Percentiles rank a stretch among this genome's conserved stretches.
These are phyloP conservation scores for Elgaria multicarinata DNA, from an alignment of 2,113 vertebrate genomes.

Conservation along the genomic window DNA sequence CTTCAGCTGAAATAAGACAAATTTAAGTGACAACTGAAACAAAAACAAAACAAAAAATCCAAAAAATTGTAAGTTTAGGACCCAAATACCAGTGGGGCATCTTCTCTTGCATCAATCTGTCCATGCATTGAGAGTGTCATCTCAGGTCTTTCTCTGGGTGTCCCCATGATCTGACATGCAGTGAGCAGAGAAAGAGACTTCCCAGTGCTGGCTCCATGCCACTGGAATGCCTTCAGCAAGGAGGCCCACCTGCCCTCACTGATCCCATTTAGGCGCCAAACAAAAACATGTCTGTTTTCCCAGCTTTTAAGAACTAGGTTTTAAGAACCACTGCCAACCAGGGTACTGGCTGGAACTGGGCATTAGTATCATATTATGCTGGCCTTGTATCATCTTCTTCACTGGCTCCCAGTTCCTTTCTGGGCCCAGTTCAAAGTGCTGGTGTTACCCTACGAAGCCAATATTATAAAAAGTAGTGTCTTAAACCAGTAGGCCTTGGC, in stretches of 20 bases:
- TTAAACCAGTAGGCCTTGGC: too few species aligned
- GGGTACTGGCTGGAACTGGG: too few species aligned
- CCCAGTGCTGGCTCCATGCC: not conserved
- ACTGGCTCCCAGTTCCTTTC: too few species aligned
- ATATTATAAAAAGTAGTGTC: too few species aligned
- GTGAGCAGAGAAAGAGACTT: not conserved
- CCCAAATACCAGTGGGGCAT: not conserved
- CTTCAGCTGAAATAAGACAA: not conserved
- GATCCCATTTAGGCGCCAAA: not conserved
- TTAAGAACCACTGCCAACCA: too few species aligned
- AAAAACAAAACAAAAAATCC: not conserved
- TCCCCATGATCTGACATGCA: not conserved
- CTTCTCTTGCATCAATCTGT: not conserved
- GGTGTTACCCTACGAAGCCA: too few species aligned
- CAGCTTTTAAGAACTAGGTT: not conserved
- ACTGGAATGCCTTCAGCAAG: not conserved
- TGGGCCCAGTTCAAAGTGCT: too few species aligned
- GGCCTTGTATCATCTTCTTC: too few species aligned
- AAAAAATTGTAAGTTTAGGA: not conserved
- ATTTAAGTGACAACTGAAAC: conserved; percentile 10
- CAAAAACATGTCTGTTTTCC: not conserved
- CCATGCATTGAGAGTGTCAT: not conserved
- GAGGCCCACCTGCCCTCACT: not conserved
- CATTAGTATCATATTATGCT: too few species aligned
- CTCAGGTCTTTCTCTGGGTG: not conserved